phyloP scores from a whole-genome alignment of 2,113 vertebrate genomes.

The Rallus limicola region DNA sequence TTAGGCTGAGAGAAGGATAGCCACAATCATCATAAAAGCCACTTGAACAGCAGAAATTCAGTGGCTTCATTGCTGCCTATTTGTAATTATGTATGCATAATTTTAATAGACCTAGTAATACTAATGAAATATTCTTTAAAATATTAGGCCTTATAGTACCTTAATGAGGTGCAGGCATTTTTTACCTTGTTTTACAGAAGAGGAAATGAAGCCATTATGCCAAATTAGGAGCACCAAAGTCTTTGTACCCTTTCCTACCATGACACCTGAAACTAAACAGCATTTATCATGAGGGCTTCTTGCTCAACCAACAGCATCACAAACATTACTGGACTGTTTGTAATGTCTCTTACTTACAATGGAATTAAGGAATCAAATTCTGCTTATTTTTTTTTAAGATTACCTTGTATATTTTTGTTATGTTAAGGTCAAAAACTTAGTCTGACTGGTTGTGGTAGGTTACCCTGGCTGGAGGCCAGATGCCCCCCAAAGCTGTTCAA shows the following conservation, averaged over 20 bases:
- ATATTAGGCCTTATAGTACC: background rate
- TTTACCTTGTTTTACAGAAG: background rate
- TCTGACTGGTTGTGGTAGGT: background rate
- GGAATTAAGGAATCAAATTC: background rate
- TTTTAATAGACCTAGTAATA: background rate
- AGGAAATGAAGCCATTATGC: background rate
- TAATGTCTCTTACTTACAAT: background rate
- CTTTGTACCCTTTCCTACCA: background rate
- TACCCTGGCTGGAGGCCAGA: too few relatives aligned
- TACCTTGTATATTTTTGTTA: background rate
- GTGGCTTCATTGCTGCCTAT: background rate
- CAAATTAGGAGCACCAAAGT: background rate
- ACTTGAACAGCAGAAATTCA: background rate
- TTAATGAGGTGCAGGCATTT: background rate
- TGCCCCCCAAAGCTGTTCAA: too few relatives aligned
- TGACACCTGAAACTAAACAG: background rate
- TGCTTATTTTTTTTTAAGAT: background rate
- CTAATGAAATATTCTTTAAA: background rate
- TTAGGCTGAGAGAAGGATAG: background rate
- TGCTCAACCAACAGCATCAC: background rate
- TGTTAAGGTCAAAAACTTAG: background rate
- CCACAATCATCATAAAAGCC: background rate
- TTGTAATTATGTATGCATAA: background rate
- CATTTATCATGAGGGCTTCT: background rate
- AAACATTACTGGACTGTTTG: background rate